Base-by-base conservation (phyloP, 2,888 invertebrate genomes). In the Helleia helle region DNA sequence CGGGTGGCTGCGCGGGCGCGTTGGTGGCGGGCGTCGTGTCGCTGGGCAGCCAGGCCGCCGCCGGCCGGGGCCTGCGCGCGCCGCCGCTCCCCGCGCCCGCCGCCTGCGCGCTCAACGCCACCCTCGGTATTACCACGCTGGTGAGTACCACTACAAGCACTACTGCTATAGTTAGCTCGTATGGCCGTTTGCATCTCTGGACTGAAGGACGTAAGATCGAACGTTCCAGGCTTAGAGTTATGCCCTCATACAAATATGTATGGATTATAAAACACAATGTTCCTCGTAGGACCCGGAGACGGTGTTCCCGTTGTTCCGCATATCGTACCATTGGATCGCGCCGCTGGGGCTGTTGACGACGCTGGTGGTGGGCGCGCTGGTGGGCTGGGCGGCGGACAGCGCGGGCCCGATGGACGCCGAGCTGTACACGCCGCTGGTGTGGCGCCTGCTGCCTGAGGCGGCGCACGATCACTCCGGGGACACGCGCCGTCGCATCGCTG, bases 301-400 rank as follows among this genome's bases (percentile, higher is more conserved):
- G 24, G 84, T 91, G 34, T 93, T 93, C 65, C 91, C 92, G 0
- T 63, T 93, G 8, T 94, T 93, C 72, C 89, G 92, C 6, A 59
- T 94, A 30, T 93, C 93, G 0, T 94, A 93, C 67, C 90, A 93
- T 63, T 94, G 93, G 93, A 90, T 93, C 43, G 91, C 93, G 26
- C 91, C 92, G 0, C 79, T 93, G 38, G 94, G 93, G 0, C 85
- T 91, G 0, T 37, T 86, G 0, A 86, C 90, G 0, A 92, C 92
- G 0, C 58, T 94, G 12, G 41, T 88, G 0, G 90, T 93, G 0
- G 94, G 94, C 0, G 76, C 88, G 1, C 54, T 90, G 9, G 89
- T 91, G n/a, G 84, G 83, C 2, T 76, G 63, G 59, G 47, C 68
- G 12, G 71, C 65, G 41, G 84, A 84, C 52, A 55, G n/a, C 55